These are phyloP conservation scores for Nestor notabilis DNA, from an alignment of 2,113 vertebrate genomes.

Conservation along the genomic window DNA sequence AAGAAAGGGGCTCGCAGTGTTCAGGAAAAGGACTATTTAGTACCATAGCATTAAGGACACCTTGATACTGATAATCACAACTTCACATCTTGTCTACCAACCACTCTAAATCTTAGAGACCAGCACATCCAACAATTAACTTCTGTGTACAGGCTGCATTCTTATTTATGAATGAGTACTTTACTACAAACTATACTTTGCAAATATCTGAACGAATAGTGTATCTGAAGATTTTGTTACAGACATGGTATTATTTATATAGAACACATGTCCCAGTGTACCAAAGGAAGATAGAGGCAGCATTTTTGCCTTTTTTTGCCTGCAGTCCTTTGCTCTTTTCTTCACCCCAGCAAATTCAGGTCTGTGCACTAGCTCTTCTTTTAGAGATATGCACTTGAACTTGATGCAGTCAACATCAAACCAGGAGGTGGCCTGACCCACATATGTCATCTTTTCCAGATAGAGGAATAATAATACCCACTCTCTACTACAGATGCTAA, in stretches of 20 bases:
- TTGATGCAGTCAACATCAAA: background rate
- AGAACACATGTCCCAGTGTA: background rate
- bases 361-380: background rate
- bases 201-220: background rate
- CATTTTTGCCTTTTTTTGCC: background rate
- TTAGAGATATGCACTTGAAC: background rate
- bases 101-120: background rate
- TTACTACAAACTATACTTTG: background rate
- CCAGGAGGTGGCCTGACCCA: background rate
- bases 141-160: background rate
- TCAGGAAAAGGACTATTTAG: background rate
- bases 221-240: background rate
- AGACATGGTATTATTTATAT: background rate
- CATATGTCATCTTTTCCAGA: background rate
- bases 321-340: background rate
- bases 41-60: background rate
- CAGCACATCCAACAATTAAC: background rate
- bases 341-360: background rate
- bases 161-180: background rate
- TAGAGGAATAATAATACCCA: background rate
- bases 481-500: background rate
- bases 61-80: background rate
- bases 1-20: background rate
- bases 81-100: background rate
- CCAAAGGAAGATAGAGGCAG: background rate